Percentiles rank a stretch among this genome's conserved stretches.
Evolutionary conservation across 2,113 vertebrate species (phyloP).

Genomic region (Brachyistius frenatus): DNA sequence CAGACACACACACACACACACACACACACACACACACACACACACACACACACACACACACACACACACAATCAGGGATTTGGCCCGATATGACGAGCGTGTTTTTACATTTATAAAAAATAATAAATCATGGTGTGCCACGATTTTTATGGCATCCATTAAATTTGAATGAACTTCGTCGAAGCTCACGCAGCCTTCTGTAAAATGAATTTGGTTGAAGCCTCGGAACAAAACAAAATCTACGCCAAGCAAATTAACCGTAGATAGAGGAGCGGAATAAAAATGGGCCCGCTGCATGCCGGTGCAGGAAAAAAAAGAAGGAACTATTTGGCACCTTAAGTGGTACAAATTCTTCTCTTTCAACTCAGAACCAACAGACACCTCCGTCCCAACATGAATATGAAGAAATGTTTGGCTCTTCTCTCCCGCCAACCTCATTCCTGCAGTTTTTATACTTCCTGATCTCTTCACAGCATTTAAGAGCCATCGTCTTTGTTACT

Average conservation of each 20-base stretch:
- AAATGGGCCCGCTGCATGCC: constrained; percentile 8
- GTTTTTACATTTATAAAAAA: not conserved
- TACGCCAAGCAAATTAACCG: constrained; percentile 46
- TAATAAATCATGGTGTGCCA: not conserved
- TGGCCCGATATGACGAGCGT: not conserved
- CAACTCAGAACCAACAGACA: constrained; percentile 7
- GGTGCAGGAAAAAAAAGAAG: constrained; percentile 1
- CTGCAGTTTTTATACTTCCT: not conserved
- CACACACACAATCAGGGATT: not conserved
- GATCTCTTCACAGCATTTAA: constrained; percentile 21
- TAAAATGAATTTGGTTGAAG: constrained; percentile 43
- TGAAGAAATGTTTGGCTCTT: not conserved
- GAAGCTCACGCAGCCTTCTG: constrained; percentile 25
- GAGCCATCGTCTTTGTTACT: constrained; percentile 10
- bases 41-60: too few species aligned
- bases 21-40: too few species aligned
- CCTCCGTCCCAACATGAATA: not conserved
- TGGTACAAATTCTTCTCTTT: constrained; percentile 30
- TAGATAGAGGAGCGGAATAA: constrained; percentile 39
- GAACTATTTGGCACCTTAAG: constrained; percentile 4
- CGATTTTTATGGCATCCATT: constrained; percentile 17
- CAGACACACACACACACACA: too few species aligned
- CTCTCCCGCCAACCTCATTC: not conserved
- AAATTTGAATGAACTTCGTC: constrained; percentile 21
- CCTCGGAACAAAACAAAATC: constrained; percentile 43